A percentile compares a stretch with the other conserved stretches of the same genome.
phyloP scores from a whole-genome alignment of 1,140 invertebrate species.

The Alviniconcha marisindica region DNA sequence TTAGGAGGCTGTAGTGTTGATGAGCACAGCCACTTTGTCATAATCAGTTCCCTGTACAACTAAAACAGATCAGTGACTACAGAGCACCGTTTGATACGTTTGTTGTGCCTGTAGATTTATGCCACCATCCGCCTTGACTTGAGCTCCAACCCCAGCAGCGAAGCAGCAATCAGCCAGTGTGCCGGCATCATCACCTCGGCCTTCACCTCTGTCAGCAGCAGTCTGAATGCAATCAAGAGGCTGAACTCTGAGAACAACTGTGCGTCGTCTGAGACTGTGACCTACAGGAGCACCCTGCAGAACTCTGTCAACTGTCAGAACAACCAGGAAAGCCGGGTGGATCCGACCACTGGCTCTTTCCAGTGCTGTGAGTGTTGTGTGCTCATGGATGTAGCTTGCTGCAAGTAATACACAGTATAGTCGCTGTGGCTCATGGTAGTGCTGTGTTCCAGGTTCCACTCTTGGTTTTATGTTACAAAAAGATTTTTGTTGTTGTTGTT shows the following conservation, averaged over 20 bases:
- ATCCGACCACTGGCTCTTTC: not conserved
- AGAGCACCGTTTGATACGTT: no score
- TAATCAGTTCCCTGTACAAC: no score
- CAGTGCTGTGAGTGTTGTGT: conserved; percentile 23
- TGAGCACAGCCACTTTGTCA: no score
- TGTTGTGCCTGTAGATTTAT: not conserved
- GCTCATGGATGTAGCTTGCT: no score
- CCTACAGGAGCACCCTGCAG: not conserved
- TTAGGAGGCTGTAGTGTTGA: no score
- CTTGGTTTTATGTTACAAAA: no score
- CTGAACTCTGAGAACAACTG: not conserved
- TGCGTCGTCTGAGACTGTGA: not conserved
- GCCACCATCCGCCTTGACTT: conserved; percentile 7
- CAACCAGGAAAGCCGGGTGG: conserved; percentile 10
- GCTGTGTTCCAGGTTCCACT: no score
- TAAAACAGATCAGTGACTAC: no score
- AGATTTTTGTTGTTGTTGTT: no score
- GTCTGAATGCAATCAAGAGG: not conserved
- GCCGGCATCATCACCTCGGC: not conserved
- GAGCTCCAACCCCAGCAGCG: not conserved
- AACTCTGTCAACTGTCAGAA: conserved; percentile 21
- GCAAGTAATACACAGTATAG: no score
- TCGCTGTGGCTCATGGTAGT: no score
- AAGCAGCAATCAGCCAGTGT: conserved; percentile 1
- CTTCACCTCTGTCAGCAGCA: conserved; percentile 17